Evolutionary conservation across 1,140 invertebrate species (phyloP), one percentile per base, ranked within the genome.

Genomic region (Tetramorium parvispinum): DNA sequence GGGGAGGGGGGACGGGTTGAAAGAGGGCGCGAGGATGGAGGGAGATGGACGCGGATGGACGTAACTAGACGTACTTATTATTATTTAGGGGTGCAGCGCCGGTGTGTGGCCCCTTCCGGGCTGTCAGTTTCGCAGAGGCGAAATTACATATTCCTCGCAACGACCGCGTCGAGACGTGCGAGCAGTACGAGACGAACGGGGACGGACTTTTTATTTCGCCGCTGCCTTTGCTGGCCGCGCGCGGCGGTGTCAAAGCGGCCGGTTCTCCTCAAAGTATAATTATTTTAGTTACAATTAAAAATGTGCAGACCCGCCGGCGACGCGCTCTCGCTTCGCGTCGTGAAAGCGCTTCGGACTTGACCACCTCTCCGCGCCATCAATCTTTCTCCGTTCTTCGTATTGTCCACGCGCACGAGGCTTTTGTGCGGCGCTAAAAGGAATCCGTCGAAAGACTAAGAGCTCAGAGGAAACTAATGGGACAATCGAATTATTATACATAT

Each of bases 241-340:
- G 78, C 87, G 83, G 89, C 89, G 77, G 87, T 90, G 91, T 92
- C 93, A 93, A 93, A 93, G 93, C 92, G 90, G 85, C 78, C 90
- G 75, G 91, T 89, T 91, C 91, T 94, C 91, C 92, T 93, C 92
- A 94, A 94, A 94, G 93, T 94, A 93, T 94, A 94, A 94, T 94
- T 94, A 94, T 94, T 94, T 94, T 94, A 94, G 94, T 92, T 93
- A 91, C 91, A 94, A 93, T 94, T 94, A 94, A 94, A 94, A 93
- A 93, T 93, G 92, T 92, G 91, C 92, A 91, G 89, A 91, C 75
- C 89, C 89, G 88, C 75, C 51, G 89, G 89, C 89, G 86, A 87
- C 88, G 88, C 75, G 88, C 75, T 87, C 88, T 75, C 87, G 88
- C 81, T 89, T 83, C 77, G 88, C 88, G 75, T 85, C 79, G 79